Percentiles rank a stretch among this genome's conserved stretches.
Evolutionary conservation across 2,797 vertebrate species (phyloP).

Genomic region (Bufotes viridis): DNA sequence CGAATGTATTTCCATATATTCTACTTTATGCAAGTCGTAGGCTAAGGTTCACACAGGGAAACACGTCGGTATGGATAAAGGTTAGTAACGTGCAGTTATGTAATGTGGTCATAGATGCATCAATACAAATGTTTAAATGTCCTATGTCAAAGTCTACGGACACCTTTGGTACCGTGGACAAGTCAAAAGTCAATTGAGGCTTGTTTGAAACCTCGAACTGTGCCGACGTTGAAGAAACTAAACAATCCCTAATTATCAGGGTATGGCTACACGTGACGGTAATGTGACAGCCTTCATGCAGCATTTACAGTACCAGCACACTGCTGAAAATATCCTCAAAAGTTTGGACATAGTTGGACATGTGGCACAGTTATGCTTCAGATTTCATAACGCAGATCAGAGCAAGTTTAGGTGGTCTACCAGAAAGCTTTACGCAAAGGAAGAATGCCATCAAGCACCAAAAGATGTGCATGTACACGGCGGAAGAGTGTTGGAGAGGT

Average conservation of each 20-base stretch:
- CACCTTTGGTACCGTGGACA: too few species aligned
- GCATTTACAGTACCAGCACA: too few species aligned
- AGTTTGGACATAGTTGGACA: too few species aligned
- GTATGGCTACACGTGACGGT: too few species aligned
- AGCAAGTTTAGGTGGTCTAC: background rate
- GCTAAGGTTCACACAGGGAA: background rate
- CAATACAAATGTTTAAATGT: background rate
- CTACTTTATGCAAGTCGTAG: background rate
- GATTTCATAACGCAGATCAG: background rate
- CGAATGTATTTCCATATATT: constrained; percentile 32
- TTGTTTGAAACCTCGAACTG: too few species aligned
- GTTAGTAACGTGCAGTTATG: background rate
- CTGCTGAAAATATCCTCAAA: too few species aligned
- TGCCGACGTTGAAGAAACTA: too few species aligned
- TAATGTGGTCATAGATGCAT: background rate
- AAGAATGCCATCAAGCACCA: background rate
- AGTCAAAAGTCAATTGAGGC: too few species aligned
- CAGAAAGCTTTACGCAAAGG: background rate
- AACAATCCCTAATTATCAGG: too few species aligned
- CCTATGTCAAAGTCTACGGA: too few species aligned
- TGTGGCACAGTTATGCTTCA: too few species aligned
- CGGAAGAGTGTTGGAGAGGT: background rate
- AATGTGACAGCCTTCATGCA: too few species aligned
- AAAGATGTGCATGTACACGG: background rate
- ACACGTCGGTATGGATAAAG: background rate